Evolutionary conservation across 92 coral and sea anemone genomes (phyloP), one percentile per base, ranked within the genome.

Genomic region (Actinostola sp.): DNA sequence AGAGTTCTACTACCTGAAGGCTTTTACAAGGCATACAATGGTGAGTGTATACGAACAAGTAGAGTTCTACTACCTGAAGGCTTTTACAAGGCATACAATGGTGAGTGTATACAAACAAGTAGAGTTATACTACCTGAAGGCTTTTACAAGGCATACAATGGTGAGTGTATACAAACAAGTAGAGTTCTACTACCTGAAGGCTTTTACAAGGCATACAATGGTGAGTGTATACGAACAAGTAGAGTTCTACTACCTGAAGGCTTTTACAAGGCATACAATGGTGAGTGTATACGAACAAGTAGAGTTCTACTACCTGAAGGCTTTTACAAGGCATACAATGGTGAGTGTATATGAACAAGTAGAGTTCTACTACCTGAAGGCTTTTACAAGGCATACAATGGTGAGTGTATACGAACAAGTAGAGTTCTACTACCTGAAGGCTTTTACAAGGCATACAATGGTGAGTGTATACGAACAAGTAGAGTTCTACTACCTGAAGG

Each of bases 341-440:
- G 97, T 91, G 50, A 14, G 81, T n/a, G n/a, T n/a, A n/a, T n/a
- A n/a, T n/a, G 97, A 91, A 43, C 97, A 87, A 72, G 97, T 91
- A 57, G 97, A 91, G 55, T 50, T 91, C 57, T 87, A 75, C 68
- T 91, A 87, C 57, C 80, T 91, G 19, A 91, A 91, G 68, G 97
- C 97, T 50, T 63, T 91, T 24, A 83, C 92, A 32, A 91, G 92
- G 49, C 97, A 91, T 54, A 82, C 92, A 15, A 71, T 87, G 89
- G 97, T 91, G 50, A 14, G 81, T n/a, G n/a, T n/a, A n/a, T n/a
- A n/a, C 0, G 97, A 91, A 43, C 97, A 87, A 72, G 97, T 91
- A 57, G 97, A 91, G 55, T 50, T 91, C 57, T 87, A 75, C 68
- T 91, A 87, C 57, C 80, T 91, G 19, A 91, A 91, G 68, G 97